phyloP scores from a whole-genome alignment of 1,140 invertebrate genomes.

The Scaptomyza montana region DNA sequence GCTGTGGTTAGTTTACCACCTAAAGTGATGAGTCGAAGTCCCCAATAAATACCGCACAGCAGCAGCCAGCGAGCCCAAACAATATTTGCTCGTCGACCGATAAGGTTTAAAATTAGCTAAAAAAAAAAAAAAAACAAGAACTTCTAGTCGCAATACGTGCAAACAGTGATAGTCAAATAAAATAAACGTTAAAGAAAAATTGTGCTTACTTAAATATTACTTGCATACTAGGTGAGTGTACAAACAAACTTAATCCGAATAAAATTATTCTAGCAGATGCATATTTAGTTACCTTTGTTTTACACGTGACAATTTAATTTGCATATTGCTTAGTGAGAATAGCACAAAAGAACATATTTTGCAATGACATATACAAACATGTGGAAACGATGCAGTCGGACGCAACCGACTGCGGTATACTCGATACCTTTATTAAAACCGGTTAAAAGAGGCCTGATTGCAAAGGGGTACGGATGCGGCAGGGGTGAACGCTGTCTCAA shows the following conservation, averaged over 20 bases:
- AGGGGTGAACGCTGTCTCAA: no score
- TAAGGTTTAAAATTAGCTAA: constrained; percentile 47
- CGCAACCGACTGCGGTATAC: no score
- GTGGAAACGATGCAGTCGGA: no score
- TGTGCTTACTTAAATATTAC: background rate
- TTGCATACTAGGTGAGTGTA: background rate
- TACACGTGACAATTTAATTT: no score
- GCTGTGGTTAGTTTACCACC: background rate
- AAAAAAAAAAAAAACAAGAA: constrained; percentile 26
- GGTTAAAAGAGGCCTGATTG: no score
- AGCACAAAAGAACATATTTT: background rate
- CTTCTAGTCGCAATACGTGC: background rate
- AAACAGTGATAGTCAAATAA: constrained; percentile 10
- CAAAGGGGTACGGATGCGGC: no score
- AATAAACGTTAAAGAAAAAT: background rate
- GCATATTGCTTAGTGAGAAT: background rate
- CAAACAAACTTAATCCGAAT: background rate
- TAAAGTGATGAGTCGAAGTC: constrained; percentile 6
- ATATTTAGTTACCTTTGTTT: constrained; percentile 1
- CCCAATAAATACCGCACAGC: constrained; percentile 31
- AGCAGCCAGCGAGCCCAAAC: constrained; percentile 37
- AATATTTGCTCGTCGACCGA: constrained; percentile 51
- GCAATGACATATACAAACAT: background rate
- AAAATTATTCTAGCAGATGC: no score
- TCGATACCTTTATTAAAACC: no score